Percentiles rank a stretch among this genome's conserved stretches.
Conservation (phyloP, 1,140 invertebrate genomes). For the Mycetomoellerius zeteki region DNA sequence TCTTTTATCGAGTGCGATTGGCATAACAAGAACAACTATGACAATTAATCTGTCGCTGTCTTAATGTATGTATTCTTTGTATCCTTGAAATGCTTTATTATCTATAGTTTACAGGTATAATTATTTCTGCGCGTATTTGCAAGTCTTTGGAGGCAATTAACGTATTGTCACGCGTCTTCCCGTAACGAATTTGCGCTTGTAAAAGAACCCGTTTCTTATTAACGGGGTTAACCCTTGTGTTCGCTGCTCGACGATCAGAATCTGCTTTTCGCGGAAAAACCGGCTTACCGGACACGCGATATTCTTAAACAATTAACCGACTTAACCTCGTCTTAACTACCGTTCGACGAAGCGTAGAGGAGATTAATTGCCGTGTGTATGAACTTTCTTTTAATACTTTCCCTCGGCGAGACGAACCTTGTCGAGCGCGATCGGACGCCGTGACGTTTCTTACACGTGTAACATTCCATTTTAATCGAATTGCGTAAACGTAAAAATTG, state of each 20-base stretch:
- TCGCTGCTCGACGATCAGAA: background rate
- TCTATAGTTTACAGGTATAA: constrained; percentile 8
- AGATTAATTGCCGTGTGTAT: constrained; percentile 45
- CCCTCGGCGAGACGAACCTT: background rate
- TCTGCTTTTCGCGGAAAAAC: constrained; percentile 40
- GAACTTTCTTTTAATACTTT: constrained; percentile 47
- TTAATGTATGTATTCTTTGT: background rate
- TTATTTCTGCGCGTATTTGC: background rate
- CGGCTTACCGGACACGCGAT: background rate
- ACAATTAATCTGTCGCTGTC: background rate
- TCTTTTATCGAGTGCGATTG: background rate
- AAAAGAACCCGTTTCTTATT: background rate
- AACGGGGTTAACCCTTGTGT: background rate
- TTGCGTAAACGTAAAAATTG: background rate
- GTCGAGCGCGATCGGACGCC: background rate
- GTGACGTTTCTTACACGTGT: constrained; percentile 4
- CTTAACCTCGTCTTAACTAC: constrained; percentile 13
- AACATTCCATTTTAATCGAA: background rate
- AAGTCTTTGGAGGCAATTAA: constrained; percentile 18
- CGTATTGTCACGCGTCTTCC: background rate
- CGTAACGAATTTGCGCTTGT: constrained; percentile 9
- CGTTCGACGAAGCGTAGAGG: background rate
- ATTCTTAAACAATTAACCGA: constrained; percentile 21
- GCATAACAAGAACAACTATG: background rate
- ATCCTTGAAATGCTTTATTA: constrained; percentile 28